Evolutionary conservation across 2,113 vertebrate genomes (phyloP), one percentile per base, ranked within the genome.

Genomic region (Epinephelus lanceolatus): DNA sequence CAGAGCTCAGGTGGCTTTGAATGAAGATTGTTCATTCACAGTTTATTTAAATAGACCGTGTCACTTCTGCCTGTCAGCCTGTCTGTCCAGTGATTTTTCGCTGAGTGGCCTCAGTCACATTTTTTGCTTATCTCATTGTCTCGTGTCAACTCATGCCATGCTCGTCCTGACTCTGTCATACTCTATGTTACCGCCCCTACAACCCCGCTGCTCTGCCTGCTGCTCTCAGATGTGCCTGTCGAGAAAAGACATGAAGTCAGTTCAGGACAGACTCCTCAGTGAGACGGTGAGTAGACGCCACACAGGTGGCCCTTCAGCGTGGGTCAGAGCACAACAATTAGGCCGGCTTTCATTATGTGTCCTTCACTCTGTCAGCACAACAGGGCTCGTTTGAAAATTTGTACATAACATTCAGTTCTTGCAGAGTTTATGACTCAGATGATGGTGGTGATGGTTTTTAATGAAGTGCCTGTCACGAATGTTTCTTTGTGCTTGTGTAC

Each of bases 151-250:
- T 61, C 21, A 19, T 40, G 17, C 25, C 45, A 49, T 19, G 56
- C 17, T 61, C 71, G 71, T 67, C 49, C 49, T 71, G 30, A 68
- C 33, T 69, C 61, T 80, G 23, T 78, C 60, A 33, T 62, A 13
- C 19, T 83, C 10, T 74, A 1, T 59, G 59, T 83, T 15, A 45
- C 42, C 42, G 11, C 42, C 42, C 42, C 11, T 85, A 5, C 86
- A 82, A 45, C 33, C 30, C 57, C 25, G 45, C 78, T 76, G 37
- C 59, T 84, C 15, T 81, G n/a, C 33, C 71, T 86, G 75, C 66
- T 91, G 62, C 83, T 91, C 83, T 66, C 92, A 96, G 96, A 95
- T 96, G 94, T 88, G 85, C 71, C 75, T 94, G 77, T 93, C 96
- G 78, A 95, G 80, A 78, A 93, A 94, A 77, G 94, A 95, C 85